Evolutionary conservation across 2,113 vertebrate species (phyloP).

Genomic region (Cheirogaleus medius): DNA sequence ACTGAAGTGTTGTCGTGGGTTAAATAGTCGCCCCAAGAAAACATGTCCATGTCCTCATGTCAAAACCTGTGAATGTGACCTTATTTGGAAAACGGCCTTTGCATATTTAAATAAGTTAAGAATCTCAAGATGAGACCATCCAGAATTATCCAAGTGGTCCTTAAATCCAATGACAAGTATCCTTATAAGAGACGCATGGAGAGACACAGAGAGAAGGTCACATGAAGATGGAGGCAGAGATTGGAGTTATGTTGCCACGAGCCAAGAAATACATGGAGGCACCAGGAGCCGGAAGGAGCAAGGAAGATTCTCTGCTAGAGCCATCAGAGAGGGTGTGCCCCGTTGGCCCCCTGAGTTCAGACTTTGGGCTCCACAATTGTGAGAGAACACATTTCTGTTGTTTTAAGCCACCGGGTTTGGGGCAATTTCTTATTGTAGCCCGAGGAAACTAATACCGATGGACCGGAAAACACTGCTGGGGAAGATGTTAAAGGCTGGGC

Average conservation of each 20-base stretch:
- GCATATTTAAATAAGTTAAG: conserved; percentile 28
- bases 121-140: background rate
- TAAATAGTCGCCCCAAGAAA: background rate
- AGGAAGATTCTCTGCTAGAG: background rate
- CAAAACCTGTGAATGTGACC: background rate
- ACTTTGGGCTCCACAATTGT: background rate
- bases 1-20: background rate
- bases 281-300: background rate
- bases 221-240: background rate
- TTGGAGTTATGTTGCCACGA: background rate
- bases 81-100: background rate
- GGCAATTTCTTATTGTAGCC: background rate
- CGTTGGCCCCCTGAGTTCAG: background rate
- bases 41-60: background rate
- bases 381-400: background rate
- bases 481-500: background rate
- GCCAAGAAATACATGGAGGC: background rate
- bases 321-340: background rate
- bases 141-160: background rate
- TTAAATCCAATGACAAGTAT: background rate
- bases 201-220: background rate
- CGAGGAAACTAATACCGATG: background rate
- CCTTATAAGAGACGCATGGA: background rate
- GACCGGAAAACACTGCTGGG: background rate
- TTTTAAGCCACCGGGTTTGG: background rate